Percentiles rank a stretch among this genome's conserved stretches.
phyloP scores from a whole-genome alignment of 2,113 vertebrate species.

The Megalops atlanticus region DNA sequence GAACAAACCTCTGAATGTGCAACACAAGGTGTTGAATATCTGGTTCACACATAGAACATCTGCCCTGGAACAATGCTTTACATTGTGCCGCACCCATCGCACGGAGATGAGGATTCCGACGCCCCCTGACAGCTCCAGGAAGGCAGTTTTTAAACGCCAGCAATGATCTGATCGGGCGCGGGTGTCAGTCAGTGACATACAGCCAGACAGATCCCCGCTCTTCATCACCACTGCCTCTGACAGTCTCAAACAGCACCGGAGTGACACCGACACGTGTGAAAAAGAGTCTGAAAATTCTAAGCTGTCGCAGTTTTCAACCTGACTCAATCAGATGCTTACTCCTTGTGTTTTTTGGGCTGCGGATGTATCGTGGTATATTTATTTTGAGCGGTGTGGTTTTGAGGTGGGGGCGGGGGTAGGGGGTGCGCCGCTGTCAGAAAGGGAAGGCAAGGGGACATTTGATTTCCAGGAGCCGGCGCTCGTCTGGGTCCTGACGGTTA shows the following conservation, averaged over 20 bases:
- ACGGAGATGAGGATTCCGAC: neutral
- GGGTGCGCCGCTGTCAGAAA: neutral
- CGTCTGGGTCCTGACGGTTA: neutral
- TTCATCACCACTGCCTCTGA: neutral
- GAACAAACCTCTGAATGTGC: too few species aligned
- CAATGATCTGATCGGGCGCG: neutral
- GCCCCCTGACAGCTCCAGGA: neutral
- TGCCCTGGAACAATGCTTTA: neutral
- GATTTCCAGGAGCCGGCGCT: neutral
- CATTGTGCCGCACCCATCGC: neutral
- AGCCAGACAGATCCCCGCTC: neutral
- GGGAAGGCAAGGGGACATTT: neutral
- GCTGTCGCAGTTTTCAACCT: neutral
- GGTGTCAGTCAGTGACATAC: neutral
- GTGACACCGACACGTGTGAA: neutral
- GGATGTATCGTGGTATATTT: neutral
- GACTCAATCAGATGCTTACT: neutral
- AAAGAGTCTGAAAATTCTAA: neutral
- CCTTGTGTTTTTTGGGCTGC: neutral
- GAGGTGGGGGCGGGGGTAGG: neutral
- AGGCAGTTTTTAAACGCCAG: too few species aligned
- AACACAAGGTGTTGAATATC: too few species aligned
- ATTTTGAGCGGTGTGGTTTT: neutral
- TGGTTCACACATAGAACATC: too few species aligned
- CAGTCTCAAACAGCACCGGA: neutral